These are phyloP conservation scores for Lates japonicus DNA, from an alignment of 2,797 vertebrate species.

Conservation along the genomic window DNA sequence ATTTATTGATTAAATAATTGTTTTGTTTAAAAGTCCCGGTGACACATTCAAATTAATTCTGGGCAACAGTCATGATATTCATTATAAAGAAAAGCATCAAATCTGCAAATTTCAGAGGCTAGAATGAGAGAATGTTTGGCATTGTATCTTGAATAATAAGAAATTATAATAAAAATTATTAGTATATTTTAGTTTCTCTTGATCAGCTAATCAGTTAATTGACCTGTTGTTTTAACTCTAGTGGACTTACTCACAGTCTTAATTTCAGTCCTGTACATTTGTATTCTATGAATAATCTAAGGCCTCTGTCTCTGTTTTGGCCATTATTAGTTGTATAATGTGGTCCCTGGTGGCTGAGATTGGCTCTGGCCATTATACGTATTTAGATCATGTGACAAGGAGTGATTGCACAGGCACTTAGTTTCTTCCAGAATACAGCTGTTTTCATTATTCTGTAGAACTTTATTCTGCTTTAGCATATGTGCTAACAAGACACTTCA, in stretches of 20 bases:
- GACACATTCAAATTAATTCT: too few species aligned
- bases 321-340: neutral
- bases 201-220: neutral
- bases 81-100: too few species aligned
- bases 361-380: neutral
- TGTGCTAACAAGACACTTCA: neutral
- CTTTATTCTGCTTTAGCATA: neutral
- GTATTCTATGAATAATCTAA: neutral
- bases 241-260: neutral
- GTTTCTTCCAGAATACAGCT: neutral
- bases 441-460: neutral
- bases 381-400: neutral
- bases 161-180: too few species aligned
- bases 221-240: neutral
- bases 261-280: neutral
- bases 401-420: neutral
- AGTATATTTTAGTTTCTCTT: too few species aligned
- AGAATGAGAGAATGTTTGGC: too few species aligned
- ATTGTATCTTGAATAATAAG: too few species aligned
- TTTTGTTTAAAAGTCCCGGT: neutral
- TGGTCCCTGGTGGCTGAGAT: slow-evolving; percentile 19
- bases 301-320: neutral
- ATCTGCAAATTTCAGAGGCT: too few species aligned
- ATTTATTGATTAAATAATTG: too few species aligned
- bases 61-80: neutral